phyloP scores from a whole-genome alignment of 2,888 invertebrate genomes.

The Xanthia togata region DNA sequence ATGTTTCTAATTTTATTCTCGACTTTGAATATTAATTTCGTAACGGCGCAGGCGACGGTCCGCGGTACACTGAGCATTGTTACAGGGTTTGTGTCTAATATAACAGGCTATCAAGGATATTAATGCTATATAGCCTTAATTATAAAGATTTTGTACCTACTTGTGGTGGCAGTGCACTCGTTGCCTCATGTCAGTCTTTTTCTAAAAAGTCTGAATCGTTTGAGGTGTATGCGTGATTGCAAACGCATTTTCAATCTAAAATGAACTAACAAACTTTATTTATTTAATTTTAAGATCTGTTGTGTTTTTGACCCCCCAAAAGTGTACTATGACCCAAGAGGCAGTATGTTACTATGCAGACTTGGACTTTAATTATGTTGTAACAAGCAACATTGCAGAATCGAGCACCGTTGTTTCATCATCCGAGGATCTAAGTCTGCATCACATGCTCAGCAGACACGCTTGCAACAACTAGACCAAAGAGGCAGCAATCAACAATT shows the following conservation, averaged over 20 bases:
- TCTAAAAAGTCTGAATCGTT: background rate
- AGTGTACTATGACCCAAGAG: background rate
- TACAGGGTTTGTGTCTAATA: constrained; percentile 54
- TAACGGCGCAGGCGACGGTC: constrained; percentile 49
- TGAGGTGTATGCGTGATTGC: no score
- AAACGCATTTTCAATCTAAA: background rate
- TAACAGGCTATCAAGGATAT: constrained; percentile 59
- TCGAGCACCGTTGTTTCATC: background rate
- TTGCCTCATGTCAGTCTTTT: background rate
- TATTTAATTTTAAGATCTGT: background rate
- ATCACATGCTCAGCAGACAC: background rate
- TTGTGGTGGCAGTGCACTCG: background rate
- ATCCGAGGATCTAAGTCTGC: background rate
- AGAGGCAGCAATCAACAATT: background rate
- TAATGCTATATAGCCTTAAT: constrained; percentile 31
- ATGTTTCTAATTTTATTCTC: constrained; percentile 44
- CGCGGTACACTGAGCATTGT: constrained; percentile 57
- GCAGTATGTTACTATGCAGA: background rate
- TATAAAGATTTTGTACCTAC: constrained; percentile 2
- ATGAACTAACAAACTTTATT: background rate
- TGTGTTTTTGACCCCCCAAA: background rate
- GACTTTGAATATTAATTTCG: constrained; percentile 44
- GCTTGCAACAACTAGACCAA: background rate
- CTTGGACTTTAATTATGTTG: background rate
- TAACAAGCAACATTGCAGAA: no score